These are phyloP conservation scores for Brachypodius melanocephalos DNA, from an alignment of 2,113 vertebrate genomes.

Conservation along the genomic window DNA sequence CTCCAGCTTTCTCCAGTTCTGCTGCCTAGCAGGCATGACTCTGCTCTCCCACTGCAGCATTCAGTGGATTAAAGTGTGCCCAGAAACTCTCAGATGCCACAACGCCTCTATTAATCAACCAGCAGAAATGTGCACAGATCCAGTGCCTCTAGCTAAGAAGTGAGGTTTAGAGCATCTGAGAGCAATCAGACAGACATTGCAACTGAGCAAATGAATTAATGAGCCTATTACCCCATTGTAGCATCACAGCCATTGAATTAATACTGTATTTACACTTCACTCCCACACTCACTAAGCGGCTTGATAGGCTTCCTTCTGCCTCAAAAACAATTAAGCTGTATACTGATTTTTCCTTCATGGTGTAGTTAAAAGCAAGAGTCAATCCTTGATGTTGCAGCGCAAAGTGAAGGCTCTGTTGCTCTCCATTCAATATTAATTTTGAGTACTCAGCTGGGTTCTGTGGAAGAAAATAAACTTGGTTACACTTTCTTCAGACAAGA, in stretches of 20 bases:
- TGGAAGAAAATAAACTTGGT: conserved; percentile 14
- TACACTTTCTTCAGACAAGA: background rate
- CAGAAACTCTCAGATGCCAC: conserved; percentile 42
- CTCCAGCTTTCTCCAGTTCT: background rate
- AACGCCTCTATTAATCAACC: conserved; percentile 46
- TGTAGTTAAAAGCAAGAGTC: conserved; percentile 41
- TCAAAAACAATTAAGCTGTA: conserved; percentile 82
- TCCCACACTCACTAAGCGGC: conserved; percentile 79
- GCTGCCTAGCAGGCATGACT: conserved; percentile 23
- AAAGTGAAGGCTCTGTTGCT: conserved; percentile 62
- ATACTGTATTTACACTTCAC: conserved; percentile 56
- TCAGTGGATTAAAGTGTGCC: conserved; percentile 43
- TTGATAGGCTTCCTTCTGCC: conserved; percentile 53
- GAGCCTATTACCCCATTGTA: conserved; percentile 45
- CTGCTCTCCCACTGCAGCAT: conserved; percentile 30
- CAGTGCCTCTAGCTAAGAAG: conserved; percentile 30
- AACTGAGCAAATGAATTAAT: conserved; percentile 55
- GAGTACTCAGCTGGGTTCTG: conserved; percentile 84
- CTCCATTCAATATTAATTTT: conserved; percentile 68
- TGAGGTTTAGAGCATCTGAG: conserved; percentile 33
- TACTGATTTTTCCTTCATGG: conserved; percentile 65
- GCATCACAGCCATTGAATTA: conserved; percentile 51
- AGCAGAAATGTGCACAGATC: background rate
- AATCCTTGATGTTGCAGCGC: conserved; percentile 44
- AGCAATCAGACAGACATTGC: conserved; percentile 29